Evolutionary conservation across 2,888 invertebrate genomes (phyloP).

Genomic region (Catocala nupta): DNA sequence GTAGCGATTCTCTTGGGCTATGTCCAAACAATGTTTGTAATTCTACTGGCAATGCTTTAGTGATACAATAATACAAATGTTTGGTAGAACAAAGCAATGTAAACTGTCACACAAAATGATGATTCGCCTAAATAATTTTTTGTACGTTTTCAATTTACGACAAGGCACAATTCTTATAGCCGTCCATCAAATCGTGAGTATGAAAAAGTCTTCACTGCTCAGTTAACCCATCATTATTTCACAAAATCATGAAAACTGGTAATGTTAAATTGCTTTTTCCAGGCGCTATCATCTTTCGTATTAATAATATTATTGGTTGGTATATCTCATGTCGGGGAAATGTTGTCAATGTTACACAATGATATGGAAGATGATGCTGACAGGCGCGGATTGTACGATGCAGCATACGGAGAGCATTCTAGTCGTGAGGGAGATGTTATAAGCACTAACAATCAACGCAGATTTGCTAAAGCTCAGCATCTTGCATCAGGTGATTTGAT

Average conservation of each 20-base stretch:
- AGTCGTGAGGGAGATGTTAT: conserved; percentile 77
- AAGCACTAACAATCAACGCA: conserved; percentile 82
- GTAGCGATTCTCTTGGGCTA: conserved; percentile 45
- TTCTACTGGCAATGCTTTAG: conserved; percentile 61
- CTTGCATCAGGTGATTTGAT: conserved; percentile 75
- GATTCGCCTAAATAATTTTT: conserved; percentile 81
- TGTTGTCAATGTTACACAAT: conserved; percentile 81
- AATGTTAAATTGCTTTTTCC: conserved; percentile 36
- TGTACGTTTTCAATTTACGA: conserved; percentile 84
- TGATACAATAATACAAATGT: conserved; percentile 74
- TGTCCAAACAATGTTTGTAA: conserved; percentile 72
- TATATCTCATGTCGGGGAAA: conserved; percentile 82
- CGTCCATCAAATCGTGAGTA: conserved; percentile 87
- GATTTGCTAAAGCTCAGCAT: conserved; percentile 82
- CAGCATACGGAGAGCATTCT: conserved; percentile 70
- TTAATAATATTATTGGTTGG: conserved; percentile 81
- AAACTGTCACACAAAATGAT: conserved; percentile 78
- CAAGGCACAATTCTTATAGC: conserved; percentile 85
- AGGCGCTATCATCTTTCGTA: conserved; percentile 83
- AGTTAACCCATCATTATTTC: no score
- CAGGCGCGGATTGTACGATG: conserved; percentile 75
- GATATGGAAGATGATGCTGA: conserved; percentile 86
- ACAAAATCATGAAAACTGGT: background rate
- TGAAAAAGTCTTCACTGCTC: conserved; percentile 1
- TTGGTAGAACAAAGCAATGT: conserved; percentile 79